Conservation (phyloP, 2,113 vertebrate species). For the Mesembrinibis cayennensis region DNA sequence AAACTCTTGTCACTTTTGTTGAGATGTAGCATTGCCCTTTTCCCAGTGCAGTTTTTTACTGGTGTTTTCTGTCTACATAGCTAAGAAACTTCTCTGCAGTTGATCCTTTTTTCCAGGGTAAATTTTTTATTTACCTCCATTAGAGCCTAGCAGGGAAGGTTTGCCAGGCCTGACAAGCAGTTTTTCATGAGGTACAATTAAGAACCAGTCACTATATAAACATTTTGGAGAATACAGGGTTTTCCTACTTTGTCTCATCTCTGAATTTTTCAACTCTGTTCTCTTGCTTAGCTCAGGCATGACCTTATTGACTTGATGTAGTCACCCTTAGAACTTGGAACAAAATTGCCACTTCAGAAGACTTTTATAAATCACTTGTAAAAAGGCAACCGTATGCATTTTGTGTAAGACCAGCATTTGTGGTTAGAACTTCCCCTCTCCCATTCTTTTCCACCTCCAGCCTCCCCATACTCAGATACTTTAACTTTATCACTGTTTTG, state of each 20-base stretch:
- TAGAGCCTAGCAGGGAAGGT: background rate
- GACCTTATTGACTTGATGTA: background rate
- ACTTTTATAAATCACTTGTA: background rate
- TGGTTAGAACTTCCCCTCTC: background rate
- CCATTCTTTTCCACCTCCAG: background rate
- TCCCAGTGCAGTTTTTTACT: background rate
- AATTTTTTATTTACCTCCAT: background rate
- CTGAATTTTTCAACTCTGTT: background rate
- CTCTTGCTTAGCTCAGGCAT: background rate
- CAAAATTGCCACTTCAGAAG: background rate
- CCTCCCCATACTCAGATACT: background rate
- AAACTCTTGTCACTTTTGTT: background rate
- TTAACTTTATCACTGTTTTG: background rate
- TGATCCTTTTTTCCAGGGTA: background rate
- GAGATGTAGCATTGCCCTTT: background rate
- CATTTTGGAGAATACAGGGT: background rate
- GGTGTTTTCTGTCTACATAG: background rate
- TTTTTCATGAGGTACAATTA: background rate
- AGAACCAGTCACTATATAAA: background rate
- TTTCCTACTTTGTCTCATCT: background rate
- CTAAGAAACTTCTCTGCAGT: background rate
- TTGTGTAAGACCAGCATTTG: background rate
- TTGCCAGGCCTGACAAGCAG: background rate
- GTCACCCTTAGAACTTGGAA: background rate
- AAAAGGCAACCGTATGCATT: background rate